Base-by-base conservation (phyloP, 1,140 invertebrate genomes). In the Rhopalosiphum maidis region DNA sequence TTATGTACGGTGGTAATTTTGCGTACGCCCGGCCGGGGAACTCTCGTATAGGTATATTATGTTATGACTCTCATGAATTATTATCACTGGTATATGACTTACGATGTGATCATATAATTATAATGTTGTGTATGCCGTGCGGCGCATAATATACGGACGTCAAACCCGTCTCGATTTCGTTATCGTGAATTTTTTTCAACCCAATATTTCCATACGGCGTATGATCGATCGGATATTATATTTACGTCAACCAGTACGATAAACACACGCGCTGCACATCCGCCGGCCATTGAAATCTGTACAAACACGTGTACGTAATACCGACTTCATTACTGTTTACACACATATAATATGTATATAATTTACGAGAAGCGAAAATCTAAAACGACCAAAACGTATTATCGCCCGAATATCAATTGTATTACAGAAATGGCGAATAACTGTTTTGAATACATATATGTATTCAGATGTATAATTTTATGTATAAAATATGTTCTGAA, bases 121-220 rank as follows among this genome's bases (percentile, higher is more conserved):
- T 68, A 68, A 68, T n/a, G 30, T 18, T 68, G 5, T 68, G 60
- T 18, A n/a, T n/a, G 60, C 30, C 30, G 60, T 18, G 23, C 15
- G n/a, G 60, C 30, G 11, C 1, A 51, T 18, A 51, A 51, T 51
- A 68, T 18, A 11, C 60, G 60, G 60, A 77, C 60, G 60, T 77
- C 60, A 77, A 77, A 77, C 60, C 60, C 60, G 60, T 77, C 60
- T 77, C 11, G 60, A n/a, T 77, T 77, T 77, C n/a, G 60, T 77
- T 77, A 77, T n/a, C 30, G 30, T n/a, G 5, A n/a, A n/a, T 77
- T 77, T n/a, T 77, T 77, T 77, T 15, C n/a, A 51, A 30, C 60
- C 30, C 11, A 77, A 77, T 77, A 77, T 35, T 77, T 77, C 60
- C 60, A 77, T 77, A n/a, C 60, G 4, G 60, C 11, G 0, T 68